Conservation (phyloP, 2,797 vertebrate species). For the Holocentrus rufus region DNA sequence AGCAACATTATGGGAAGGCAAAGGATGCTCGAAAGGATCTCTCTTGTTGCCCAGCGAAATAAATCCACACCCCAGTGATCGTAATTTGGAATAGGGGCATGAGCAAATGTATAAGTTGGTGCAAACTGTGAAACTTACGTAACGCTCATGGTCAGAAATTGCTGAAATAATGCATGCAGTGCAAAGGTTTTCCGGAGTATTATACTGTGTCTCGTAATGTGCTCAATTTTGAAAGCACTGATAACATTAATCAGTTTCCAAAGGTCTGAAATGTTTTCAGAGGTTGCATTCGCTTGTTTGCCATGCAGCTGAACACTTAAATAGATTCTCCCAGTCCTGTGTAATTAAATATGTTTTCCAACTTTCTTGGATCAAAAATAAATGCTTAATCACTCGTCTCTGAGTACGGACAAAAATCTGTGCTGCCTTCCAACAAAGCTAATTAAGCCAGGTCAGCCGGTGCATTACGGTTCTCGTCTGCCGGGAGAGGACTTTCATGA, state of each 20-base stretch:
- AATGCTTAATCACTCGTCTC: conserved; percentile 38
- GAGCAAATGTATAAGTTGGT: conserved; percentile 6
- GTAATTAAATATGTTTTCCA: conserved; percentile 44
- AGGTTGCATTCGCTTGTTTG: neutral
- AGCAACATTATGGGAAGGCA: conserved; percentile 58
- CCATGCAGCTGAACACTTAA: conserved; percentile 2
- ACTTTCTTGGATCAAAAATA: conserved; percentile 42
- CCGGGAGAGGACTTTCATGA: conserved; percentile 60
- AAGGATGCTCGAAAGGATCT: conserved; percentile 35
- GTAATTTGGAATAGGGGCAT: conserved; percentile 30
- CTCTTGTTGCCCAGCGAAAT: conserved; percentile 1
- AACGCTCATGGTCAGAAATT: neutral
- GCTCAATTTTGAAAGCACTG: too few species aligned
- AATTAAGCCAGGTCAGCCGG: conserved; percentile 75
- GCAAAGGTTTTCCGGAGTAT: too few species aligned
- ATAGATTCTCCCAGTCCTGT: neutral
- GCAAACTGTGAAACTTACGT: conserved; percentile 1
- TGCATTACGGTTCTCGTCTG: conserved; percentile 51
- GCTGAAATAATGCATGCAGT: neutral
- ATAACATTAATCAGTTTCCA: too few species aligned
- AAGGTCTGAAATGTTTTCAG: conserved; percentile 3
- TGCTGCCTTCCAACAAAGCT: conserved; percentile 58
- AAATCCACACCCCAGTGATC: conserved; percentile 19
- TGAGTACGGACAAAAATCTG: conserved; percentile 48
- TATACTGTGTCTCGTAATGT: too few species aligned